Conservation (phyloP, 2,888 invertebrate genomes). For the Cephus pulcher region DNA sequence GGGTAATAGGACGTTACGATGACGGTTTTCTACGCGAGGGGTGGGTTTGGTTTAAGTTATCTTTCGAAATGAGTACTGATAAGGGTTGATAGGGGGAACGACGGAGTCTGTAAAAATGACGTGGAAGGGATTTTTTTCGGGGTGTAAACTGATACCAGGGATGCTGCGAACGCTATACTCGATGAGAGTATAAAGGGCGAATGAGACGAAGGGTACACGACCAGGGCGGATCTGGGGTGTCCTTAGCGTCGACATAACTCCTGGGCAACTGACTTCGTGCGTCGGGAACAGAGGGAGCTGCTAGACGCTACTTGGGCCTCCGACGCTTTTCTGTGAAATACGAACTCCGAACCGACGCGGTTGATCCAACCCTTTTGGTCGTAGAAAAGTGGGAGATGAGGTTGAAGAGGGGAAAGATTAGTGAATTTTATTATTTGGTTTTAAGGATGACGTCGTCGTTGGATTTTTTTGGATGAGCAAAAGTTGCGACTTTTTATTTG, state of each 20-base stretch:
- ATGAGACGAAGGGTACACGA: slow-evolving; percentile 52
- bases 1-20: too few species aligned
- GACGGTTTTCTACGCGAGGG: too few species aligned
- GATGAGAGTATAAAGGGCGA: slow-evolving; percentile 29
- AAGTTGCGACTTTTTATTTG: too few species aligned
- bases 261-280: slow-evolving; percentile 34
- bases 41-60: not conserved
- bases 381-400: not conserved
- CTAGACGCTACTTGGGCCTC: not conserved
- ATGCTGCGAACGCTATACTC: slow-evolving; percentile 20
- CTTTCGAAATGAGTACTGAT: not conserved
- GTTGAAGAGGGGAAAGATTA: not conserved
- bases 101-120: not conserved
- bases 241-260: slow-evolving; percentile 57
- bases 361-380: not conserved
- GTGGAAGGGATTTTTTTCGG: slow-evolving; percentile 14
- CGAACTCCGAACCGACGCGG: not conserved
- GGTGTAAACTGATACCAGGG: slow-evolving; percentile 20
- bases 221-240: slow-evolving; percentile 56
- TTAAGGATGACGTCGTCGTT: not conserved
- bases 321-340: not conserved
- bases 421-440: not conserved
- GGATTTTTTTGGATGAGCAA: accelerated
- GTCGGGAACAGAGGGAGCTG: not conserved
- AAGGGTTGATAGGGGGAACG: not conserved